These are phyloP conservation scores for Mesaphorura yosii DNA, from an alignment of 1,140 invertebrate species.

Conservation along the genomic window DNA sequence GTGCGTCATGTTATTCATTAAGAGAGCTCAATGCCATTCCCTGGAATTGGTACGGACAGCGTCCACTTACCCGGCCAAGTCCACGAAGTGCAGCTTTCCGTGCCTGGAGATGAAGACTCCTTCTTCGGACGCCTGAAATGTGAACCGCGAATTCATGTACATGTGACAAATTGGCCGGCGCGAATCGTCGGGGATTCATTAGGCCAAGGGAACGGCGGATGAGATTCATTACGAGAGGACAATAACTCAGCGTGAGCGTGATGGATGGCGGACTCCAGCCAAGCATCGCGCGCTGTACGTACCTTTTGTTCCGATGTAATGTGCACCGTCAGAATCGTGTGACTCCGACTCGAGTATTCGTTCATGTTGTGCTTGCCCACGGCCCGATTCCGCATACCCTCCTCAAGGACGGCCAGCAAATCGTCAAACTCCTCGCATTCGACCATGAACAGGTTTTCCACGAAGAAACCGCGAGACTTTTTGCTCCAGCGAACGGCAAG, in stretches of 20 bases:
- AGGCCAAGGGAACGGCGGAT: no score
- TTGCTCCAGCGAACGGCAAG: slow-evolving; percentile 84
- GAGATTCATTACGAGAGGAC: no score
- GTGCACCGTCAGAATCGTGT: slow-evolving; percentile 82
- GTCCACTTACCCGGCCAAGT: slow-evolving; percentile 87
- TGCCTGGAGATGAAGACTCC: slow-evolving; percentile 72
- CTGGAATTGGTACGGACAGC: no score
- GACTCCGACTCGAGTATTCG: slow-evolving; percentile 84
- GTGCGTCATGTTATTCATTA: no score
- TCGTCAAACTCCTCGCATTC: slow-evolving; percentile 90
- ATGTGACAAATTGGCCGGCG: no score
- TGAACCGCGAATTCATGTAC: no score
- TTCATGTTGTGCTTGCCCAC: slow-evolving; percentile 91
- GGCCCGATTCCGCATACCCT: slow-evolving; percentile 77
- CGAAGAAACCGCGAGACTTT: slow-evolving; percentile 80
- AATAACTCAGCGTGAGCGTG: no score
- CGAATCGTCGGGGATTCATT: no score
- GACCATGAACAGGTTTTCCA: slow-evolving; percentile 88
- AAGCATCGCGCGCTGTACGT: no score
- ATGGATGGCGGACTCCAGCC: no score
- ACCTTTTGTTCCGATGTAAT: slow-evolving; percentile 68
- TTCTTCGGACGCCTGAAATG: slow-evolving; percentile 50
- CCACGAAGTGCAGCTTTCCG: slow-evolving; percentile 90
- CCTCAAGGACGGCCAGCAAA: slow-evolving; percentile 81
- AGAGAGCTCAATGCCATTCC: no score